These are phyloP conservation scores for Botia almorhae DNA, from an alignment of 2,797 vertebrate genomes.

Conservation along the genomic window DNA sequence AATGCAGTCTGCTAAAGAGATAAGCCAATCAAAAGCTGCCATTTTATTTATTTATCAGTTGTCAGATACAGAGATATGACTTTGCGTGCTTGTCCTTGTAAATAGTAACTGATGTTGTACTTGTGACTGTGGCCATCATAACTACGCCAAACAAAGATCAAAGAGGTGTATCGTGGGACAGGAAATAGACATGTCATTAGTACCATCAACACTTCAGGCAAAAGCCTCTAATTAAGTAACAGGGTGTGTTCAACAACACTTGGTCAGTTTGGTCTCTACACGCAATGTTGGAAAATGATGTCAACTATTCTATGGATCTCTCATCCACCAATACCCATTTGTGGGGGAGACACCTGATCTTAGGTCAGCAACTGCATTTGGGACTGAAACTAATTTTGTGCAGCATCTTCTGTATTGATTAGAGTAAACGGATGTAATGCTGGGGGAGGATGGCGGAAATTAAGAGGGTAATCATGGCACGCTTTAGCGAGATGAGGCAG, in stretches of 20 bases:
- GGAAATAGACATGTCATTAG: conserved; percentile 59
- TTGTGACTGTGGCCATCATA: conserved; percentile 56
- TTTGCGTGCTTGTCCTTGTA: conserved; percentile 43
- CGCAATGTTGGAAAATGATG: neutral
- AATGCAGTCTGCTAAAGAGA: neutral
- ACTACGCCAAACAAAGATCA: conserved; percentile 59
- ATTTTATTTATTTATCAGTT: neutral
- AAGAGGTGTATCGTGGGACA: conserved; percentile 55
- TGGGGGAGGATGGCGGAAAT: conserved; percentile 15
- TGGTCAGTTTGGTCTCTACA: conserved; percentile 27
- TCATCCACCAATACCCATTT: conserved; percentile 10
- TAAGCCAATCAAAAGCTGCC: conserved; percentile 11
- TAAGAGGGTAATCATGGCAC: too few relatives aligned
- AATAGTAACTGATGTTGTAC: conserved; percentile 46
- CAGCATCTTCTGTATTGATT: conserved; percentile 36
- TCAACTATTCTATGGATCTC: conserved; percentile 4
- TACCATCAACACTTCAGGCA: conserved; percentile 55
- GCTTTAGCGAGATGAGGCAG: too few relatives aligned
- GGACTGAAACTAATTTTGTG: conserved; percentile 17
- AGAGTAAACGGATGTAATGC: conserved; percentile 23
- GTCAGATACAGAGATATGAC: neutral
- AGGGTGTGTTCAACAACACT: conserved; percentile 48
- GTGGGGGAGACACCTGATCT: conserved; percentile 26
- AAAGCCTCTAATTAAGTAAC: conserved; percentile 41
- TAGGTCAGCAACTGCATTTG: neutral